Base-by-base conservation (phyloP, 2,113 vertebrate genomes). In the Petroica traversi region DNA sequence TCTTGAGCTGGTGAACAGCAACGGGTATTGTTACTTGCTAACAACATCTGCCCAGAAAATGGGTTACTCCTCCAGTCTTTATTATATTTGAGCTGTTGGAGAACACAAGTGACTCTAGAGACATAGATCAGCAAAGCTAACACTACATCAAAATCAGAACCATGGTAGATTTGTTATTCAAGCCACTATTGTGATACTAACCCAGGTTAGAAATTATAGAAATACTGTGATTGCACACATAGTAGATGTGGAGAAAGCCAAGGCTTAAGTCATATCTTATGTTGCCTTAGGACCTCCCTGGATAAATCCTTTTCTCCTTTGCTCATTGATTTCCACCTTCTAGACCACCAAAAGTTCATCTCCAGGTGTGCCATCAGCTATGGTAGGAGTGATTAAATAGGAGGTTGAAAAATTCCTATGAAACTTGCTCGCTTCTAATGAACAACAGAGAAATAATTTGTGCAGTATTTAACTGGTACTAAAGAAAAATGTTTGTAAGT, bases 1-100 rank as follows among this genome's bases (percentile, higher is more conserved):
- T 8, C 13, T 34, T 57, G 62, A 52, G 62, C 40, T 91, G 49
- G 14, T 82, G 14, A 3, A 5, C 40, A 87, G 11, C 55, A 92
- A 17, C 6, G 1, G 14, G 23, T n/a, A 7, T 31, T 40, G 62
- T 46, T 57, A 24, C 1, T 0, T 54, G 45, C 45, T 58, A 54
- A 33, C 41, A 69, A 71, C 69, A 80, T 43, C 74, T 91, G 57
- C 69, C 74, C 58, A 69, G 54, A 57, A 91, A 89, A 85, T 23
- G 2, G 19, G 6, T 26, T 40, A 26, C 24, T 77, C 33, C 40
- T 87, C 51, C 73, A 75, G 51, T 49, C 72, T 51, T 57, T 40
- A 13, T 16, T 55, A 2, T 22, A 48, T 34, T 76, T 51, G 54
- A 76, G 55, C 36, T 89, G n/a, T 8, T 64, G 55, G 46, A 88